Percentiles rank a stretch among this genome's conserved stretches.
Evolutionary conservation across 1,140 invertebrate genomes (phyloP).

Genomic region (Scylla paramamosain): DNA sequence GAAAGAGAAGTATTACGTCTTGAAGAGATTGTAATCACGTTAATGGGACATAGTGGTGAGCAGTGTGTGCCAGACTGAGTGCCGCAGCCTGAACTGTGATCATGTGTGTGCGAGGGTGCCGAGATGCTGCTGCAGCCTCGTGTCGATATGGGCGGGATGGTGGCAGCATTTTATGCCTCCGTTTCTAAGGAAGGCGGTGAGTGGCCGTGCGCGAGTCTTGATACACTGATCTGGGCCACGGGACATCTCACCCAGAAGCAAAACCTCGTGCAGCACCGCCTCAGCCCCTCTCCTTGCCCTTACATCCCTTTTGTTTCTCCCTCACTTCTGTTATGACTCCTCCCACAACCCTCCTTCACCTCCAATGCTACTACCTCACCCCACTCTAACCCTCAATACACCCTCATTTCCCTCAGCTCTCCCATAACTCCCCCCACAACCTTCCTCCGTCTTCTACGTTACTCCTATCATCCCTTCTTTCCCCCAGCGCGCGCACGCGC

Average conservation of each 20-base stretch:
- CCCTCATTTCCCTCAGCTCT: neutral
- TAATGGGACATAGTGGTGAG: neutral
- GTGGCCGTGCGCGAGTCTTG: neutral
- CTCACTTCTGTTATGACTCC: neutral
- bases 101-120: neutral
- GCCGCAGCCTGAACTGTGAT: neutral
- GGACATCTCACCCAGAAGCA: neutral
- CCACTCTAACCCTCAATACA: neutral
- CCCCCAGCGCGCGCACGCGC: too few species aligned
- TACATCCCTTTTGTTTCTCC: neutral
- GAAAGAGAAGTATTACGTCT: neutral
- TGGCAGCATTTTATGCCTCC: neutral
- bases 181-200: neutral
- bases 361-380: neutral
- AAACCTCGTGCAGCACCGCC: neutral
- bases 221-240: neutral
- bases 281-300: neutral
- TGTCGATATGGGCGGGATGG: neutral
- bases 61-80: neutral
- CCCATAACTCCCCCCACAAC: neutral
- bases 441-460: neutral
- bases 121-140: neutral
- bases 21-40: neutral
- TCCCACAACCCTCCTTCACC: constrained; percentile 17
- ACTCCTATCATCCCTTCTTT: neutral